A percentile compares a stretch with the other conserved stretches of the same genome.
phyloP scores from a whole-genome alignment of 2,888 invertebrate genomes.

The Agapostemon virescens region DNA sequence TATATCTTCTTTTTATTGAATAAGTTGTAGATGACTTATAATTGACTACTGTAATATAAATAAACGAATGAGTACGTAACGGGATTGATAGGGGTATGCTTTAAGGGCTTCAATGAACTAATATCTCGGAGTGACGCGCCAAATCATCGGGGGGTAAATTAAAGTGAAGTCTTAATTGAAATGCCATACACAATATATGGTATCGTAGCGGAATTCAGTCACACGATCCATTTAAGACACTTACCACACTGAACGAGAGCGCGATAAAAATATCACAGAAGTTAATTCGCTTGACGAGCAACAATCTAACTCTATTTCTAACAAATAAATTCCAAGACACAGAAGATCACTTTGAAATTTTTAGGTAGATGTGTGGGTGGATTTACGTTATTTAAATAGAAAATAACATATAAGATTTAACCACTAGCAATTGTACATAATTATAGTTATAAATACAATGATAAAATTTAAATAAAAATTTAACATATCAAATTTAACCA shows the following conservation, averaged over 20 bases:
- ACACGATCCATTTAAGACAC: constrained; percentile 20
- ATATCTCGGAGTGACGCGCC: constrained; percentile 54
- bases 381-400: too few species aligned
- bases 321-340: not conserved
- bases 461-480: too few species aligned
- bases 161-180: constrained; percentile 71
- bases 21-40: constrained; percentile 26
- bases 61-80: constrained; percentile 22
- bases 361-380: not conserved
- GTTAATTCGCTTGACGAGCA: not conserved
- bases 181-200: constrained; percentile 42
- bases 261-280: constrained; percentile 13
- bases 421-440: not conserved
- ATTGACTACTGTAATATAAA: constrained; percentile 17
- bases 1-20: constrained; percentile 3
- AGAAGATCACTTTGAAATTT: not conserved
- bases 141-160: constrained; percentile 72
- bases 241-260: constrained; percentile 1
- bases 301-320: not conserved
- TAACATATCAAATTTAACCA: not conserved
- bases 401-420: not conserved
- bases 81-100: constrained; percentile 50
- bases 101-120: constrained; percentile 61
- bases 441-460: not conserved
- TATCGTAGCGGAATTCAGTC: constrained; percentile 31